Evolutionary conservation across 2,113 vertebrate species (phyloP).

Genomic region (Micronycteris hirsuta): DNA sequence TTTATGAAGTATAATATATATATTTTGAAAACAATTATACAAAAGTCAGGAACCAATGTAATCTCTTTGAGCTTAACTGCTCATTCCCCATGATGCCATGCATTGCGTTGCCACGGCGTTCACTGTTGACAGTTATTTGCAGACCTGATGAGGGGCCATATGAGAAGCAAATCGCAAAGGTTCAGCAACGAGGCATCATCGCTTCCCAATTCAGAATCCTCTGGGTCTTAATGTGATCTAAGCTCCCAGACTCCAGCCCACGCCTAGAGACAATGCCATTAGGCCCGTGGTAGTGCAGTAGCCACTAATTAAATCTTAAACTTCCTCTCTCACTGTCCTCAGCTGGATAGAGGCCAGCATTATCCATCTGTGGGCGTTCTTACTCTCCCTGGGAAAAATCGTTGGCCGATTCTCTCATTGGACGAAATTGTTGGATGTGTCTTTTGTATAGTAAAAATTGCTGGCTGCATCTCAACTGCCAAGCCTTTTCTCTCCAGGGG

Average conservation of each 20-base stretch:
- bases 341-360: slow-evolving; percentile 21
- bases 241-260: not conserved
- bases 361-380: not conserved
- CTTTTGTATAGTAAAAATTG: slow-evolving; percentile 45
- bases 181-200: not conserved
- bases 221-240: not conserved
- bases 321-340: not conserved
- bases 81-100: not conserved
- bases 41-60: not conserved
- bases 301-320: slow-evolving; percentile 57
- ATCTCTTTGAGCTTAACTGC: not conserved
- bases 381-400: slow-evolving; percentile 38
- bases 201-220: not conserved
- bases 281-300: not conserved
- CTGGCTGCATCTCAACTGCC: slow-evolving; percentile 46
- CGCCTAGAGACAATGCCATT: not conserved
- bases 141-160: not conserved
- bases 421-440: slow-evolving; percentile 37
- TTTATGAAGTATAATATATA: not conserved
- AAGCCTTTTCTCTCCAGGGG: slow-evolving; percentile 60
- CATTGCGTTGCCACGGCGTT: not conserved
- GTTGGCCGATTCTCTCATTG: slow-evolving; percentile 32
- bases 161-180: not conserved
- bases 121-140: not conserved
- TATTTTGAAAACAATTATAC: not conserved